Evolutionary conservation across 23 tunicate genomes (phyloP).

Genomic region (Trididemnum clinides): DNA sequence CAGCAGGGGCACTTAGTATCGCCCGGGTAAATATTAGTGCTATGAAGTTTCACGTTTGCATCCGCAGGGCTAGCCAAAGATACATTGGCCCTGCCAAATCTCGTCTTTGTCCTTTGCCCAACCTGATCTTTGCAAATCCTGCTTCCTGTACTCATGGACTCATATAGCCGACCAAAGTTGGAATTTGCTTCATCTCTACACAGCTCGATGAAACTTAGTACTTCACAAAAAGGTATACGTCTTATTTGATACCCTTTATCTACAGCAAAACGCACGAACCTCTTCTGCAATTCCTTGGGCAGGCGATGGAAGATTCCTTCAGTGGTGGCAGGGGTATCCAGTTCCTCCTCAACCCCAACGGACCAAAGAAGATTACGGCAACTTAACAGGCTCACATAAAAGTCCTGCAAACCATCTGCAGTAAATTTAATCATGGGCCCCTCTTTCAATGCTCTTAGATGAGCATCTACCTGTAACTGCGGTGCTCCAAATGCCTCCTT

Average conservation of each 20-base stretch:
- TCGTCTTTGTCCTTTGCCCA: background rate
- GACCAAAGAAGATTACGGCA: background rate
- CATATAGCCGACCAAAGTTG: background rate
- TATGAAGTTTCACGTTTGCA: background rate
- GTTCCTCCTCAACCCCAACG: slow-evolving; percentile 5
- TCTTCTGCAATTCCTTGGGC: background rate
- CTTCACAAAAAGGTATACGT: background rate
- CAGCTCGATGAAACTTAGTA: background rate
- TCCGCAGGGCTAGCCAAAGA: background rate
- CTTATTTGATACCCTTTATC: background rate
- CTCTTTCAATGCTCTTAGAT: background rate
- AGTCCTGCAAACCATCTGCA: background rate
- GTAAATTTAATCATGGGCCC: background rate
- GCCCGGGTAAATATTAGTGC: background rate
- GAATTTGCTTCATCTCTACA: background rate
- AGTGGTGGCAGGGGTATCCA: background rate
- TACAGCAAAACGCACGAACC: background rate
- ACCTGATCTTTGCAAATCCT: background rate
- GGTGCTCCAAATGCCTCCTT: slow-evolving; percentile 4
- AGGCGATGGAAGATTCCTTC: background rate
- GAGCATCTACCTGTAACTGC: background rate
- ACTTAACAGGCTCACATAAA: background rate
- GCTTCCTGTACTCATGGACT: background rate
- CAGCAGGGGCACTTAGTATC: background rate
- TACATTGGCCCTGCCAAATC: background rate